phyloP scores from a whole-genome alignment of 2,797 vertebrate genomes.

The Chlorospingus semifuscus region DNA sequence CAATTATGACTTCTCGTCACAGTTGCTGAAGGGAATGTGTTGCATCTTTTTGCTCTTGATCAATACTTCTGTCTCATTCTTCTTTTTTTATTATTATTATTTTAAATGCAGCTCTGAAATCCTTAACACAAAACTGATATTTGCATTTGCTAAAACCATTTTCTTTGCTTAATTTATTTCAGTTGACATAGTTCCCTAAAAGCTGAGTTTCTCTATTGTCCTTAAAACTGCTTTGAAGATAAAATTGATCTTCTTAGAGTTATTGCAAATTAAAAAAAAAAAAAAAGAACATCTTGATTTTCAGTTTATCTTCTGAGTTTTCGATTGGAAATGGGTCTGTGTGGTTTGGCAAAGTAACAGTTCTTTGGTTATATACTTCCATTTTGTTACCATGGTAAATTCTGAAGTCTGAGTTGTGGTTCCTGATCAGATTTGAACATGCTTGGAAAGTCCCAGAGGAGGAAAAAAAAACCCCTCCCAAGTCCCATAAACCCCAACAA shows the following conservation, averaged over 20 bases:
- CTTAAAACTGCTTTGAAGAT: background rate
- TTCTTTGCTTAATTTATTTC: background rate
- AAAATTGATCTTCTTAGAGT: background rate
- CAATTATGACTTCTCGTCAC: background rate
- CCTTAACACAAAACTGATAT: background rate
- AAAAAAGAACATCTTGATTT: background rate
- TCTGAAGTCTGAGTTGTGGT: background rate
- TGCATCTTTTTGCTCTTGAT: background rate
- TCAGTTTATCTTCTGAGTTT: background rate
- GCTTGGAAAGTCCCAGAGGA: background rate
- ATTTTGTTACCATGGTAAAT: background rate
- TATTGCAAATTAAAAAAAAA: background rate
- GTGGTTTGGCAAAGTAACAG: background rate
- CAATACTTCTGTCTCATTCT: background rate
- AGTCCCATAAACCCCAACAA: background rate
- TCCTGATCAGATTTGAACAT: background rate
- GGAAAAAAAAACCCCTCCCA: background rate
- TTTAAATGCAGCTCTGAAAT: background rate
- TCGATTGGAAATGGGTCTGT: background rate
- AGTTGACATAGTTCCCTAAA: background rate
- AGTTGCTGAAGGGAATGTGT: background rate
- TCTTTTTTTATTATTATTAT: background rate
- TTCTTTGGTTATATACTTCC: background rate
- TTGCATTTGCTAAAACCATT: background rate
- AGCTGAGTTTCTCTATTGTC: background rate